Evolutionary conservation across 2,113 vertebrate species (phyloP), one percentile per base, ranked within the genome.

Genomic region (Brachyhypopomus occidentalis): DNA sequence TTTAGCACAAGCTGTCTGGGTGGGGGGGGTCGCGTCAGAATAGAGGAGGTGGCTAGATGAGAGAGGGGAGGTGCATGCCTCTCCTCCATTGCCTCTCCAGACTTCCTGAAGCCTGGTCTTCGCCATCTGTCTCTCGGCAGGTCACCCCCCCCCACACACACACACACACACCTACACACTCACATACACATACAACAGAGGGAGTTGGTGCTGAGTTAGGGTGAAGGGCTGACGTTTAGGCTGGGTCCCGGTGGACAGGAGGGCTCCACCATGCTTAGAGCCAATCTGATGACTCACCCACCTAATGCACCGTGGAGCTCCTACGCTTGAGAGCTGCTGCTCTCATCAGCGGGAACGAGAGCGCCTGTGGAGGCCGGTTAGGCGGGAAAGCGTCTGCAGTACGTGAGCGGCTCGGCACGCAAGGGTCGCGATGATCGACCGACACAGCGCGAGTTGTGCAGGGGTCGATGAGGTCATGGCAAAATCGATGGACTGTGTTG

Each of bases 401-500:
- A 41, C 20, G 66, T n/a, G 25, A 74, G 62, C 14, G 59, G 73
- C 23, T 74, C 45, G 60, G 69, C 8, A 27, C 77, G 52, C 27
- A 19, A 75, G 38, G 56, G 38, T 25, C 30, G 36, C 30, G n/a
- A 62, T 55, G 62, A 30, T 79, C 19, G 58, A 69, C 71, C 34
- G 70, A 14, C 52, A 4, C 60, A 30, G 1, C 1, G 64, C 69
- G 72, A 70, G 63, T 60, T 30, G 34, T 11, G 48, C 64, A 11
- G 56, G n/a, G 62, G 38, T 34, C 69, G 23, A 14, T 72, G 77
- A 70, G 64, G 58, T 81, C 83, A 89, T 79, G 78, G 59, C 59
- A 72, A 67, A 91, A 91, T 92, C 90, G 86, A 88, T 90, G 88
- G 36, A 70, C 81, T 2, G 63, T 84, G 84, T 86, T 48, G 75